A percentile compares a stretch with the other conserved stretches of the same genome.
phyloP scores from a whole-genome alignment of 1,140 invertebrate species.

The Papilio polytes region DNA sequence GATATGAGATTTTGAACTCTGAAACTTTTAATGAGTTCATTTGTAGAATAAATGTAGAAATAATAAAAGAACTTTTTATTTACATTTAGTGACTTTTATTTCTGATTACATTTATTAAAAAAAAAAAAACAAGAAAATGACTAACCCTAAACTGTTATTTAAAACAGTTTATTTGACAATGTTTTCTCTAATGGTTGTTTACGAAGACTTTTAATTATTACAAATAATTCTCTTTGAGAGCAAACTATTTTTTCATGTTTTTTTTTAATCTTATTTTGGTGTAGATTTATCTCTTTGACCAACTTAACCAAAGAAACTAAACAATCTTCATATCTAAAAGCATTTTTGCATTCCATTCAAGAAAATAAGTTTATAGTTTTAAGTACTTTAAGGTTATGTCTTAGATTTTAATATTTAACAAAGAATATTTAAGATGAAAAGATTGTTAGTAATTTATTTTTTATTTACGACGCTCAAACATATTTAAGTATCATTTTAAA shows the following conservation, averaged over 20 bases:
- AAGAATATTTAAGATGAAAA: neutral
- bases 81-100: neutral
- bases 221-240: slow-evolving; percentile 1
- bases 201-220: slow-evolving; percentile 7
- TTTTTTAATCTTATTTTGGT: neutral
- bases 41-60: too few species aligned
- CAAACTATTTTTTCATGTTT: neutral
- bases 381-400: neutral
- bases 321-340: slow-evolving; percentile 19
- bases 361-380: neutral
- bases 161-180: neutral
- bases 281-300: neutral
- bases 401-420: neutral
- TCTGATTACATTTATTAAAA: neutral
- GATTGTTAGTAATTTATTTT: neutral
- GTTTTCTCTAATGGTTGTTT: neutral
- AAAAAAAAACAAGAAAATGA: neutral
- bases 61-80: neutral
- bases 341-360: slow-evolving; percentile 9
- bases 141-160: neutral
- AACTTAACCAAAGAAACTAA: slow-evolving; percentile 15
- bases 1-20: neutral
- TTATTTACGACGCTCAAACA: too few species aligned
- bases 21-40: too few species aligned
- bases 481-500: too few species aligned